Percentiles rank a stretch among this genome's conserved stretches.
phyloP scores from a whole-genome alignment of 92 coral and sea anemone genomes.

The Heliopora coerulea region DNA sequence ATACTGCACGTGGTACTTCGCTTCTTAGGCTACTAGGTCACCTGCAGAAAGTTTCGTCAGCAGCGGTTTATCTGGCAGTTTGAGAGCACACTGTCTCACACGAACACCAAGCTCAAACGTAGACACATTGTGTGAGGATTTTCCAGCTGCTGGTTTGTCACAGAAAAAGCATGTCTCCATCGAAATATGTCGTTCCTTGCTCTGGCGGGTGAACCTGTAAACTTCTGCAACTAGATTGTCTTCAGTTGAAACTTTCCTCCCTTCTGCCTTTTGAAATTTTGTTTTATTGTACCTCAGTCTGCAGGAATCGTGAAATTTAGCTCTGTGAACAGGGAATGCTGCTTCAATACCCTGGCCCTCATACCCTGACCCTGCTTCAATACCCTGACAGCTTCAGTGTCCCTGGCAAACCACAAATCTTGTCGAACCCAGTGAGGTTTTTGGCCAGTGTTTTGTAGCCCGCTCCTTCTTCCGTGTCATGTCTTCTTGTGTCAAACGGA shows the following conservation, averaged over 20 bases:
- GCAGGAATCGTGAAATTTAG: too few species aligned
- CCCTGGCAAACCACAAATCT: constrained; percentile 7
- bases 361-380: too few species aligned
- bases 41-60: too few species aligned
- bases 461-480: neutral
- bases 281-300: too few species aligned
- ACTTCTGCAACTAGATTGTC: neutral
- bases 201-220: constrained; percentile 46
- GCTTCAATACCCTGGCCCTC: too few species aligned
- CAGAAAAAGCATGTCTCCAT: constrained; percentile 39
- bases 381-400: constrained; percentile 12
- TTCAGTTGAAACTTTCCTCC: too few species aligned
- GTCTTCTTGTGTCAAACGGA: constrained; percentile 16
- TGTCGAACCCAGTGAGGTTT: constrained; percentile 24
- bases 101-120: constrained; percentile 45
- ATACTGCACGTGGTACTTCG: too few species aligned
- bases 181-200: constrained; percentile 4
- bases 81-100: constrained; percentile 9
- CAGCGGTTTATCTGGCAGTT: neutral
- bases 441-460: constrained; percentile 20
- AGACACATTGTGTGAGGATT: constrained; percentile 35
- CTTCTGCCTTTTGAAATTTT: too few species aligned
- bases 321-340: too few species aligned
- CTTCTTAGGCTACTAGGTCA: too few species aligned
- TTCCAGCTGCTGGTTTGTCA: too few species aligned